These are phyloP conservation scores for Lasioglossum oenotherae DNA, from an alignment of 2,888 invertebrate species.

Conservation along the genomic window DNA sequence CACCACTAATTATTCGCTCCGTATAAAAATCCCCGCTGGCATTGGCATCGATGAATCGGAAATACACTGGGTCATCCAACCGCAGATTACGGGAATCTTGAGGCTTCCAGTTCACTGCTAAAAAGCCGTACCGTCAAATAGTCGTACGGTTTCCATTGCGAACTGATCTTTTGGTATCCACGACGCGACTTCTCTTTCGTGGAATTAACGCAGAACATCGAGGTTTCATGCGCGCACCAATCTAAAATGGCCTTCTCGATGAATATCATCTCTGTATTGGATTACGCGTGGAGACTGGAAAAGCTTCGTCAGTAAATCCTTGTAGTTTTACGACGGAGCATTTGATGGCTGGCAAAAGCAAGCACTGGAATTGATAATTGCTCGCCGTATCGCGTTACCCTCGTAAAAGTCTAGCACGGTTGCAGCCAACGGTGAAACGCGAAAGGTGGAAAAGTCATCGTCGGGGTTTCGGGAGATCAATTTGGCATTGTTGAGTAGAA, in stretches of 20 bases:
- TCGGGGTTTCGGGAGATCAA: conserved; percentile 42
- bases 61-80: conserved; percentile 29
- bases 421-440: background rate
- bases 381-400: conserved; percentile 10
- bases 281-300: background rate
- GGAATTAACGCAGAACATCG: no score
- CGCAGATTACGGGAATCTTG: conserved; percentile 42
- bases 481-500: conserved; percentile 59
- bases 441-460: conserved; percentile 51
- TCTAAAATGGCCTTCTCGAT: no score
- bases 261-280: background rate
- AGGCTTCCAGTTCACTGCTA: conserved; percentile 41
- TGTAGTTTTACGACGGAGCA: background rate
- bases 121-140: conserved; percentile 22
- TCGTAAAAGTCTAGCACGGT: conserved; percentile 23
- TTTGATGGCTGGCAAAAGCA: background rate
- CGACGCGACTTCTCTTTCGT: background rate
- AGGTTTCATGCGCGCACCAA: no score
- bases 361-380: conserved; percentile 42
- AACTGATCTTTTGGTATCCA: background rate
- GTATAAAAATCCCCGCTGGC: conserved; percentile 28
- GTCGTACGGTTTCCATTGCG: conserved; percentile 27
- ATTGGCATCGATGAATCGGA: conserved; percentile 25
- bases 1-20: conserved; percentile 35
- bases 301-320: background rate